phyloP scores from a whole-genome alignment of 2,888 invertebrate genomes.

The Branchipolynoe longqiensis region DNA sequence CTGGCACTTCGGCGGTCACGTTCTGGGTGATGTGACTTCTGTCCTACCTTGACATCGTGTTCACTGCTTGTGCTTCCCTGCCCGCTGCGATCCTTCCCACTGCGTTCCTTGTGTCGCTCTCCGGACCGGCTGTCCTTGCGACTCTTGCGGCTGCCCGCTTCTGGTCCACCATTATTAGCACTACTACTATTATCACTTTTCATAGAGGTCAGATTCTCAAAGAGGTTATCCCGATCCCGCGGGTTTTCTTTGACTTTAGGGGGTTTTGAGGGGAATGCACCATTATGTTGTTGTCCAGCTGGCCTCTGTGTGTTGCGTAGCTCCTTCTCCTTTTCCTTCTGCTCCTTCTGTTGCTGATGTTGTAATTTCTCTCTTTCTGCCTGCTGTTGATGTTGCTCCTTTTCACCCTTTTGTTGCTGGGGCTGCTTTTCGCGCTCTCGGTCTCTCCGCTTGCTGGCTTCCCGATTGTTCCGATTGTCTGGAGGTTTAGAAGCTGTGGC shows the following conservation, averaged over 20 bases:
- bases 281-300: background rate
- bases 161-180: background rate
- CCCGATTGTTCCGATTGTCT: background rate
- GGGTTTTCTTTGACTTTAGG: slow-evolving; percentile 32
- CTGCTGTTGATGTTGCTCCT: background rate
- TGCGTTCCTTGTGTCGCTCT: slow-evolving; percentile 23
- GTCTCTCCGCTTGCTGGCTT: background rate
- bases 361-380: no score
- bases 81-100: background rate
- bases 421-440: slow-evolving; percentile 7
- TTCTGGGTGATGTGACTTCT: background rate
- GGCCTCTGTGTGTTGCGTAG: no score
- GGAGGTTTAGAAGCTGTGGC: no score
- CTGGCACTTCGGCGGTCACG: slow-evolving; percentile 22
- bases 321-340: no score
- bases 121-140: slow-evolving; percentile 27
- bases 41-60: background rate
- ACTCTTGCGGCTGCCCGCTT: slow-evolving; percentile 19
- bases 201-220: slow-evolving; percentile 21
- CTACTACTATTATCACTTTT: slow-evolving; percentile 11
- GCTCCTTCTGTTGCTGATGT: background rate
- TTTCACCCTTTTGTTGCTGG: background rate
- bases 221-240: slow-evolving; percentile 52
- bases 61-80: slow-evolving; percentile 14
- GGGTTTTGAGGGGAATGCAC: background rate